Percentiles rank a stretch among this genome's conserved stretches.
Conservation (phyloP, 2,113 vertebrate genomes). For the Chelonoidis abingdonii region DNA sequence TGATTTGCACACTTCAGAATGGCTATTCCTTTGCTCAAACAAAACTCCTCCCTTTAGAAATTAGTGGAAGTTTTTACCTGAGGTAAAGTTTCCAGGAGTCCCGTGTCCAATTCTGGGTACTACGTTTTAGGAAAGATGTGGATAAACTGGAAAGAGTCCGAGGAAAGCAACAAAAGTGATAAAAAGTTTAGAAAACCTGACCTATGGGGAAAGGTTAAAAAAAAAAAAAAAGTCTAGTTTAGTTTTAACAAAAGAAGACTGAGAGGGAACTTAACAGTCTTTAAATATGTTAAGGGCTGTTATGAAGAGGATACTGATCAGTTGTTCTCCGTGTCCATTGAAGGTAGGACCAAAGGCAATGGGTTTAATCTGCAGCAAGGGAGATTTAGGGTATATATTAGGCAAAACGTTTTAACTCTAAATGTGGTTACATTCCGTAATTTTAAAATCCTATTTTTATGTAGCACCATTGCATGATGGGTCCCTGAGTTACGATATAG, state of each 20-base stretch:
- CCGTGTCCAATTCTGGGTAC: neutral
- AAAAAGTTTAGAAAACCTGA: neutral
- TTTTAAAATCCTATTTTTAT: neutral
- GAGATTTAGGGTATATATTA: neutral
- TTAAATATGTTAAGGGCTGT: neutral
- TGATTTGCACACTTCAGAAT: neutral
- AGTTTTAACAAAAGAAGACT: neutral
- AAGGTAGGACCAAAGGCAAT: neutral
- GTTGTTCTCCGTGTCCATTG: neutral
- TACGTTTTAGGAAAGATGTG: neutral
- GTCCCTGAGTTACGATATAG: neutral
- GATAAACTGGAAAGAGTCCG: neutral
- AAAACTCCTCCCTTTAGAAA: neutral
- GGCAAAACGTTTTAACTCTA: neutral
- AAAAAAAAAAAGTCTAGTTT: neutral
- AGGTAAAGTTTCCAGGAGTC: neutral
- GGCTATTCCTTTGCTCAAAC: neutral
- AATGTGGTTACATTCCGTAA: neutral
- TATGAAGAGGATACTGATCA: neutral
- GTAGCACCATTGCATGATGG: neutral
- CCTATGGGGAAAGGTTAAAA: neutral
- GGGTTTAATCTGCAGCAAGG: neutral
- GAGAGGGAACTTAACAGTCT: neutral
- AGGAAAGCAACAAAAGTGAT: neutral
- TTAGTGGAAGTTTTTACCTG: neutral